Base-by-base conservation (phyloP, 2,888 invertebrate species). In the Carterocephalus palaemon region DNA sequence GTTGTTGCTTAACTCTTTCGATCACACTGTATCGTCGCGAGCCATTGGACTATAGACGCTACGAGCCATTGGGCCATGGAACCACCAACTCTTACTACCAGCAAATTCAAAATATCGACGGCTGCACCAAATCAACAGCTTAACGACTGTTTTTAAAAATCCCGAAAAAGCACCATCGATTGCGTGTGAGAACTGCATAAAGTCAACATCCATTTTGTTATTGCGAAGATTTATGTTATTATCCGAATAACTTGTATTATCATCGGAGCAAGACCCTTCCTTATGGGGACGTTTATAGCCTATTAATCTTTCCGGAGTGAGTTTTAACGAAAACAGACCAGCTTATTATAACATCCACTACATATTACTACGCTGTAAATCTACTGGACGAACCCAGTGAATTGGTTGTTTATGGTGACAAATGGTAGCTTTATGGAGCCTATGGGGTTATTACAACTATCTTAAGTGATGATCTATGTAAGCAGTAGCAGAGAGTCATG, bases 141-240 rank as follows among this genome's bases (percentile, higher is more conserved):
- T 34, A 22, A 34, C 19, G 22, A 34, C 22, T 13, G 4, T 13
- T 31, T 34, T 8, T 22, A 19, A 28, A 6, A 26, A 12, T 13
- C 10, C 8, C 26, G 2, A 22, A 40, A 31, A 31, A 9, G 13
- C 15, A 10, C 13, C 22, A 22, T 20, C 17, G 17, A 34, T 34
- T 6, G 42, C 42, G 28, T 36, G 42, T 22, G 26, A 36, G 16
- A n/a, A 3, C 26, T 28, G 4, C 20, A 15, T 34, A 42, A n/a
- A 20, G 12, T 33, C 33, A 28, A 33, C 19, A 28, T 19, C 34
- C 28, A 36, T 42, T 34, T 34, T 42, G 22, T 42, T 36, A 42
- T 42, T 42, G 42, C 42, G 12, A 42, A 28, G 42, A 42, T 42
- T 42, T 42, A 42, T 36, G 34, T 10, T 22, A 28, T 20, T 42